Percentiles rank a stretch among this genome's conserved stretches.
phyloP scores from a whole-genome alignment of 1,140 invertebrate species.

The Copidosoma floridanum region DNA sequence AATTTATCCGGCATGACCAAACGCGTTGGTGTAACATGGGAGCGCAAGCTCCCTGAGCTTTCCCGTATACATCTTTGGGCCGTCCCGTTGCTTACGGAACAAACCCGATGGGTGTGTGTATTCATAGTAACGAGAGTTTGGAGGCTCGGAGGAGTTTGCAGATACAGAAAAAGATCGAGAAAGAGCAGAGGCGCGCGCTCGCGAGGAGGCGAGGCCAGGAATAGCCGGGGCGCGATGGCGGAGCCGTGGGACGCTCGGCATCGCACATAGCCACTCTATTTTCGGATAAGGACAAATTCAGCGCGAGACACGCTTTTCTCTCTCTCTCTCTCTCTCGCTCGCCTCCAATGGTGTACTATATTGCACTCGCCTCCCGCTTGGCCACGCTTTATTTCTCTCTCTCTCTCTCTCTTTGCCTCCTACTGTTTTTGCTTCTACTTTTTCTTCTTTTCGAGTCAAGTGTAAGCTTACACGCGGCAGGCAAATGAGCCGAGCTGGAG shows the following conservation, averaged over 20 bases:
- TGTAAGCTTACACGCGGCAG: constrained; percentile 54
- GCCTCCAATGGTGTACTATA: background rate
- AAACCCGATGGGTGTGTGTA: too few species aligned
- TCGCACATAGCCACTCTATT: constrained; percentile 63
- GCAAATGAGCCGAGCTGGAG: constrained; percentile 35
- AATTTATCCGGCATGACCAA: too few species aligned
- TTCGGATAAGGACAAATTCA: constrained; percentile 79
- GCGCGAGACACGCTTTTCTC: constrained; percentile 59
- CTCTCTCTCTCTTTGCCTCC: too few species aligned
- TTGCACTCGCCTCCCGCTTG: constrained; percentile 25
- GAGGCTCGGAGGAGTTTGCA: too few species aligned
- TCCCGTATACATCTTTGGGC: too few species aligned
- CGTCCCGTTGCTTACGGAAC: too few species aligned
- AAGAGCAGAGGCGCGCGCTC: background rate
- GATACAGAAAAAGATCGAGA: too few species aligned
- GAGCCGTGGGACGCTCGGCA: constrained; percentile 38
- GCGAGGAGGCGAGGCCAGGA: constrained; percentile 31
- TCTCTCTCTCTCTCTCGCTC: background rate
- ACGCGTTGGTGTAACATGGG: too few species aligned
- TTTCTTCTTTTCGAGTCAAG: constrained; percentile 40
- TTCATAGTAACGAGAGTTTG: too few species aligned
- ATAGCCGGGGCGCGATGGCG: constrained; percentile 36
- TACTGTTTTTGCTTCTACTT: background rate
- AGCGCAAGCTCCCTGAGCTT: too few species aligned
- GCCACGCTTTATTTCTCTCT: too few species aligned